Percentiles rank a stretch among this genome's conserved stretches.
These are phyloP conservation scores for Drosophila subsilvestris DNA, from an alignment of 2,888 invertebrate genomes.

Conservation along the genomic window DNA sequence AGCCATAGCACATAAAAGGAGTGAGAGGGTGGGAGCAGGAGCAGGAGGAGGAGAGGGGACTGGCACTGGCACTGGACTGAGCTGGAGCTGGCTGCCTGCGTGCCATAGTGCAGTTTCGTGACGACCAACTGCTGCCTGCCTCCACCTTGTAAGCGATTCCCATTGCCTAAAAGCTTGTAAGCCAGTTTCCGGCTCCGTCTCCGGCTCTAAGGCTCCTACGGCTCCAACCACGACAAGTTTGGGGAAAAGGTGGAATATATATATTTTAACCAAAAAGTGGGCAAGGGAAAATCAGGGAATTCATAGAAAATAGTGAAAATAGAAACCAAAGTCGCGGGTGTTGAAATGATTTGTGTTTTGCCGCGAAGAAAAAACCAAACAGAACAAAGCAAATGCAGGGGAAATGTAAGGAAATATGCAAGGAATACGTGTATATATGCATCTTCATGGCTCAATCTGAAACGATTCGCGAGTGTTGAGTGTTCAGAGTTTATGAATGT, in stretches of 20 bases:
- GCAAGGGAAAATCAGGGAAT: not conserved
- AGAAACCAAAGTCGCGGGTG: not conserved
- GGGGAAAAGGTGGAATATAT: conserved; percentile 2
- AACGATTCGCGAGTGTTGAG: not conserved
- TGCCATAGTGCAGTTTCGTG: conserved; percentile 73
- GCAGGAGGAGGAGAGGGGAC: conserved; percentile 19
- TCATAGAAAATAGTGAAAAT: not conserved
- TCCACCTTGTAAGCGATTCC: conserved; percentile 66
- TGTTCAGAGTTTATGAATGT: not conserved
- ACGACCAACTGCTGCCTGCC: conserved; percentile 42
- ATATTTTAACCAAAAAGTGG: not conserved
- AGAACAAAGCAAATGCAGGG: not conserved
- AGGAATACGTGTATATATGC: not conserved
- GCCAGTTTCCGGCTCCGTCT: conserved; percentile 72
- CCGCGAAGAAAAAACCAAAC: not conserved
- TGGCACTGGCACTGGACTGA: not conserved
- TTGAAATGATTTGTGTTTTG: not conserved
- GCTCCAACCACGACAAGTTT: conserved; percentile 25
- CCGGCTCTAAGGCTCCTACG: conserved; percentile 24
- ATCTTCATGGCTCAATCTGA: not conserved
- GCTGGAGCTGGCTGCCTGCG: conserved; percentile 56
- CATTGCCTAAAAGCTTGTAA: conserved; percentile 79
- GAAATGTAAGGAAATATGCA: not conserved
- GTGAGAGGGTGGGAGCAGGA: conserved; percentile 2
- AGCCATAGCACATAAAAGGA: conserved; percentile 16